Evolutionary conservation across 2,797 vertebrate species (phyloP).

Genomic region (Scolopax rusticola): DNA sequence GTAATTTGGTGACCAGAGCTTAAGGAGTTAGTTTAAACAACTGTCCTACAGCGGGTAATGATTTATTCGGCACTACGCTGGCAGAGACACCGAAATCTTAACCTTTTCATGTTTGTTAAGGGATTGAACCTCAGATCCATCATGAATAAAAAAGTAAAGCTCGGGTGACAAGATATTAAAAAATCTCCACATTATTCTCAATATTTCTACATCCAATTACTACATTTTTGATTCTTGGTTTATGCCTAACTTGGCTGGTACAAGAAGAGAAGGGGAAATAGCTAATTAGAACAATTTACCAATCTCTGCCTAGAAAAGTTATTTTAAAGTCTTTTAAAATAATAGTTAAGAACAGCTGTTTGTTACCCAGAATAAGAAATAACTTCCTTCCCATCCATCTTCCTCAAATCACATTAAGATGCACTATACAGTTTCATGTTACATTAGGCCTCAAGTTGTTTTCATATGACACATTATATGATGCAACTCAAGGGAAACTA

Average conservation of each 20-base stretch:
- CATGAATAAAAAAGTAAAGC: slow-evolving; percentile 76
- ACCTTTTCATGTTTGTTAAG: slow-evolving; percentile 61
- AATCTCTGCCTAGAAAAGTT: not conserved
- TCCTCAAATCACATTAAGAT: slow-evolving; percentile 71
- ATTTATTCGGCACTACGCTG: slow-evolving; percentile 68
- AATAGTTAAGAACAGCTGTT: slow-evolving; percentile 62
- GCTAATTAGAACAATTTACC: not conserved
- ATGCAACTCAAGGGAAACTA: slow-evolving; percentile 74
- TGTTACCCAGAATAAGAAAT: slow-evolving; percentile 62
- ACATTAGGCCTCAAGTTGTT: slow-evolving; percentile 65
- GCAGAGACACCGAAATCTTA: slow-evolving; percentile 75
- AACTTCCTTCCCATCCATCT: slow-evolving; percentile 68
- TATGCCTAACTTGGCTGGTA: not conserved
- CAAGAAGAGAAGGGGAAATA: not conserved
- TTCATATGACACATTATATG: slow-evolving; percentile 71
- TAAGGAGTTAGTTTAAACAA: slow-evolving; percentile 78
- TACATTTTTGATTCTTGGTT: not conserved
- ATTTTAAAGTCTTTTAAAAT: slow-evolving; percentile 42
- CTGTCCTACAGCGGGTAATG: slow-evolving; percentile 75
- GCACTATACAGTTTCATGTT: slow-evolving; percentile 34
- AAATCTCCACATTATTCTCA: slow-evolving; percentile 1
- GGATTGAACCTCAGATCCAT: slow-evolving; percentile 70
- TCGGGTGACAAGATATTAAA: slow-evolving; percentile 56
- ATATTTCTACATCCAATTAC: not conserved
- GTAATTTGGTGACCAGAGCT: slow-evolving; percentile 83